Evolutionary conservation across 92 coral and sea anemone genomes (phyloP).

Genomic region (Metridium senile): DNA sequence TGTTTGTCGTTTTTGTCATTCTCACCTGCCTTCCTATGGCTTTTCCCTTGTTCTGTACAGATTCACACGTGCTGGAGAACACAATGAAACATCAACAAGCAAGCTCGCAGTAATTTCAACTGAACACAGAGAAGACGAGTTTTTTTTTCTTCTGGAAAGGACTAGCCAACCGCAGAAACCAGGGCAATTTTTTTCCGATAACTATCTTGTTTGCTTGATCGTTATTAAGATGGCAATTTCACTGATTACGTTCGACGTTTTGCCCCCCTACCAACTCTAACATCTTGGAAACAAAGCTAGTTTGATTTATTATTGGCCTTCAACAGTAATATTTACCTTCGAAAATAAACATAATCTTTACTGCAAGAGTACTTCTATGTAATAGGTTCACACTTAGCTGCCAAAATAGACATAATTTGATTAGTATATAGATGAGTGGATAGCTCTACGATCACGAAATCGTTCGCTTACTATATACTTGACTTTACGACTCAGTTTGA

Average conservation of each 20-base stretch:
- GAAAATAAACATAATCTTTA: not conserved
- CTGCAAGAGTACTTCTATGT: not conserved
- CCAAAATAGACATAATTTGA: conserved; percentile 3
- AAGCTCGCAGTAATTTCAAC: not conserved
- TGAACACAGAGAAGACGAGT: not conserved
- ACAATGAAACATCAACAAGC: not conserved
- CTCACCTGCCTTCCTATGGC: conserved; percentile 3
- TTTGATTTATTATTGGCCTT: not conserved
- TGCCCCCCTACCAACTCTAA: not conserved
- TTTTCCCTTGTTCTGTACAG: not conserved
- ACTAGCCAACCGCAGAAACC: conserved; percentile 3
- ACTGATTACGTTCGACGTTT: not conserved
- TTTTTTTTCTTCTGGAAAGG: not conserved
- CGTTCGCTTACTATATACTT: not conserved
- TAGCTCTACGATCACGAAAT: not conserved
- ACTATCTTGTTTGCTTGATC: not conserved
- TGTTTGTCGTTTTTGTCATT: not conserved
- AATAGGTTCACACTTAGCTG: not conserved
- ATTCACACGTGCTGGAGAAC: not conserved
- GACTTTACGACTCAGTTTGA: not conserved
- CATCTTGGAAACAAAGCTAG: not conserved
- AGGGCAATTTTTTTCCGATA: not conserved
- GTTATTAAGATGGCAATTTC: not conserved
- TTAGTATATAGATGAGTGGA: not conserved
- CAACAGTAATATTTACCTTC: conserved; percentile 2